Base-by-base conservation (phyloP, 1,140 invertebrate species). In the Oryzaephilus surinamensis region DNA sequence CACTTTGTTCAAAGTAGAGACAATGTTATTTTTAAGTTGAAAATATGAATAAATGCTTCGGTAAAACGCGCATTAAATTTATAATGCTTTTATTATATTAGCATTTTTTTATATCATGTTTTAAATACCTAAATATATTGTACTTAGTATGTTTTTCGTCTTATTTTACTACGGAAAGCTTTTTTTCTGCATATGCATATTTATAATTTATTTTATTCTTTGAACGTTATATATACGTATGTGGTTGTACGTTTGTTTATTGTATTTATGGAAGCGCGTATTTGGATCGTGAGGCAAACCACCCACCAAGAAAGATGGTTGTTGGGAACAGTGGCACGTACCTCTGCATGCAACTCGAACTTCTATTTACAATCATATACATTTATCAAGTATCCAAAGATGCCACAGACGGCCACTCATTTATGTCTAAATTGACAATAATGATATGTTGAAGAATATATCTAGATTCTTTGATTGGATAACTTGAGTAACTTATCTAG, bases 391-490 rank as follows among this genome's bases (percentile, higher is more conserved):
- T 27, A 45, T 32, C 32, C 38, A 41, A n/a, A n/a, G n/a, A n/a
- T n/a, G 31, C 44, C 33, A 37, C 11, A 8, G 35, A 33, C 39
- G 43, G 27, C 36, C 41, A 38, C 33, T 50, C 48, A 43, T 47
- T 50, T 50, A 46, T 46, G 48, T 50, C 48, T 41, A 50, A 50
- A 50, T 50, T 46, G 48, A 50, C 48, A 50, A 46, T 50, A 50
- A 50, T 50, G 45, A 50, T 48, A 48, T 48, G 46, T 48, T 48
- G 41, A 38, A 33, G 38, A 31, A 41, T 40, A 45, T 45, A 45
- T 45, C 34, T 40, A 35, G 43, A 45, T 45, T 23, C 42, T 28
- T 31, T 30, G 37, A 39, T 39, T 39, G 37, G 37, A 24, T 20
- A 39, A 28, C 37, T 39, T 39, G 31, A 39, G 37, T 39, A 39